phyloP scores from a whole-genome alignment of 1,140 invertebrate species.

The Drosophila tristis region DNA sequence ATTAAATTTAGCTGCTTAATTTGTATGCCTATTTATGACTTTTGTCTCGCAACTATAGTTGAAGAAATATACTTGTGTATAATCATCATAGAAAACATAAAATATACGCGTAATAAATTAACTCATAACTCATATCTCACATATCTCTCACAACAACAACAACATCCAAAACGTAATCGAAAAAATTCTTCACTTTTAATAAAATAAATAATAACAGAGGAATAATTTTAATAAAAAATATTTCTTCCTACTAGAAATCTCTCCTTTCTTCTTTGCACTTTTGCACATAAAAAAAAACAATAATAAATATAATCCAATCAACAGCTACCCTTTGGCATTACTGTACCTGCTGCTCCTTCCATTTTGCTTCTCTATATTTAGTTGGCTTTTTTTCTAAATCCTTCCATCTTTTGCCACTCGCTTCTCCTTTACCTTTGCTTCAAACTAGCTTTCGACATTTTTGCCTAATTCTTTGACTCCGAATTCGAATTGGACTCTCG shows the following conservation, averaged over 20 bases:
- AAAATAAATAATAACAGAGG: constrained; percentile 73
- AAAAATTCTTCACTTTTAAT: constrained; percentile 63
- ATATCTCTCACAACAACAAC: constrained; percentile 65
- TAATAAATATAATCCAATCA: constrained; percentile 46
- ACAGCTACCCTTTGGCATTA: constrained; percentile 49
- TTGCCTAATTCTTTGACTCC: constrained; percentile 39
- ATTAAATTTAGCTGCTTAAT: constrained; percentile 60
- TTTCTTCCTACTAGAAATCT: constrained; percentile 25
- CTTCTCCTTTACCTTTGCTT: constrained; percentile 44
- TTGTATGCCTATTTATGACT: constrained; percentile 69
- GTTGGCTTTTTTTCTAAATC: constrained; percentile 33
- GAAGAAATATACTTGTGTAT: constrained; percentile 44
- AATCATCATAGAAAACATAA: constrained; percentile 51
- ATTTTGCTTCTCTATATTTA: constrained; percentile 62
- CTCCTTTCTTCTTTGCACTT: constrained; percentile 29
- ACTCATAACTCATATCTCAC: not conserved
- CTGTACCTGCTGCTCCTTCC: constrained; percentile 57
- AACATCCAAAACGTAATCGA: constrained; percentile 37
- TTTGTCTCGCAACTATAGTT: constrained; percentile 68
- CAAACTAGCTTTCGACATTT: constrained; percentile 37
- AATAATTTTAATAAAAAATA: constrained; percentile 51
- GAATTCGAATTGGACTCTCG: constrained; percentile 16
- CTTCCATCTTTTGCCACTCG: constrained; percentile 31
- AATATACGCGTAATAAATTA: constrained; percentile 52
- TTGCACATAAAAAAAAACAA: constrained; percentile 41